These are phyloP conservation scores for Heliopora coerulea DNA, from an alignment of 92 coral and sea anemone genomes.

Conservation along the genomic window DNA sequence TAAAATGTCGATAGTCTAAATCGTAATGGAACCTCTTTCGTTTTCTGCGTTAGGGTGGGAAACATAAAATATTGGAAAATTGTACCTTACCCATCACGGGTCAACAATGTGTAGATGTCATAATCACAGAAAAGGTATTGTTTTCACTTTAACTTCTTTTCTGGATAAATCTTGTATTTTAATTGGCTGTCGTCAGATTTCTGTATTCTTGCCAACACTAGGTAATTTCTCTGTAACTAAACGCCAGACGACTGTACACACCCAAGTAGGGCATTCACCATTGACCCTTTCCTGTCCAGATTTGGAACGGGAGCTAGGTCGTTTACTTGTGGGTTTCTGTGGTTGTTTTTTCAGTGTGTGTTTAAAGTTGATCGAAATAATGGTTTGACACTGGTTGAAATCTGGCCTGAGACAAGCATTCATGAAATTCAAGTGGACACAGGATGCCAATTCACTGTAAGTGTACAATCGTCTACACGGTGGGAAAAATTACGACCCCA, in stretches of 20 bases:
- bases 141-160: neutral
- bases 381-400: constrained; percentile 74
- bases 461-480: neutral
- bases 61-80: constrained; percentile 86
- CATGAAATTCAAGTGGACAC: constrained; percentile 84
- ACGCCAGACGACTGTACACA: too few species aligned
- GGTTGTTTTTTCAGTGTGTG: constrained; percentile 66
- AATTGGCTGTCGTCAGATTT: too few species aligned
- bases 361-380: constrained; percentile 85
- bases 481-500: too few species aligned
- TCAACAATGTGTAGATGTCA: constrained; percentile 77
- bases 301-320: too few species aligned
- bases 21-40: too few species aligned
- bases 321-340: too few species aligned
- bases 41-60: constrained; percentile 63
- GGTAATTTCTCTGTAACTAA: too few species aligned
- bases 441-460: constrained; percentile 84
- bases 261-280: too few species aligned
- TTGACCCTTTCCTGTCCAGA: too few species aligned
- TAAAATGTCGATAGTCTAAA: too few species aligned
- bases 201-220: too few species aligned
- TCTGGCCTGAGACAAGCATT: constrained; percentile 80
- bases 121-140: constrained; percentile 94
- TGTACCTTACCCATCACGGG: constrained; percentile 95
- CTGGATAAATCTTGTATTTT: too few species aligned